A percentile compares a stretch with the other conserved stretches of the same genome.
These are phyloP conservation scores for Drosophila carrolli DNA, from an alignment of 1,140 invertebrate species.

Conservation along the genomic window DNA sequence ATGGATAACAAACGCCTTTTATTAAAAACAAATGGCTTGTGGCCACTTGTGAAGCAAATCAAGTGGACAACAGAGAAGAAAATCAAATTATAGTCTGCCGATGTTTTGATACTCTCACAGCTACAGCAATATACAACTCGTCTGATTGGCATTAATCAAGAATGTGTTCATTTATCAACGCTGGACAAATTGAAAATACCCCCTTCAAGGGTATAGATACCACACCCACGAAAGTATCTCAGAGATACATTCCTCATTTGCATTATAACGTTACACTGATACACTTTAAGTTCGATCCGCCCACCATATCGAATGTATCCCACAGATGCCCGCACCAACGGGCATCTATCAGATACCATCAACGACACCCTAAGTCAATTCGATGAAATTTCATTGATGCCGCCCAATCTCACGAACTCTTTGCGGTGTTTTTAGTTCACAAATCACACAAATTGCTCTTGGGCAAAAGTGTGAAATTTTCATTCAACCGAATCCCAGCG, in stretches of 20 bases:
- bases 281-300: constrained; percentile 19
- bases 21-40: constrained; percentile 3
- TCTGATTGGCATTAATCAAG: too few species aligned
- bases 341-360: constrained; percentile 11
- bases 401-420: constrained; percentile 1
- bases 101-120: too few species aligned
- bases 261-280: not conserved
- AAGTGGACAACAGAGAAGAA: constrained; percentile 10
- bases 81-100: too few species aligned
- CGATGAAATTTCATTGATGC: constrained; percentile 28
- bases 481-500: constrained; percentile 43
- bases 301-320: constrained; percentile 23
- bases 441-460: constrained; percentile 61
- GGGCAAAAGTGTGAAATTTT: constrained; percentile 60
- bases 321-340: constrained; percentile 20
- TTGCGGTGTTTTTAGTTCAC: constrained; percentile 43
- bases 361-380: constrained; percentile 13
- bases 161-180: too few species aligned
- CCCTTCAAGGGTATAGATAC: not conserved
- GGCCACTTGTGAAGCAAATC: constrained; percentile 11
- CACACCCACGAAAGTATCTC: constrained; percentile 31
- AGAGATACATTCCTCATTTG: constrained; percentile 6
- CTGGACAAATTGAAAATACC: not conserved
- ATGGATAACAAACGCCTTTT: constrained; percentile 1
- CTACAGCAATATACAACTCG: too few species aligned